These are phyloP conservation scores for Nemotelus pantherinus DNA, from an alignment of 2,888 invertebrate species.

Conservation along the genomic window DNA sequence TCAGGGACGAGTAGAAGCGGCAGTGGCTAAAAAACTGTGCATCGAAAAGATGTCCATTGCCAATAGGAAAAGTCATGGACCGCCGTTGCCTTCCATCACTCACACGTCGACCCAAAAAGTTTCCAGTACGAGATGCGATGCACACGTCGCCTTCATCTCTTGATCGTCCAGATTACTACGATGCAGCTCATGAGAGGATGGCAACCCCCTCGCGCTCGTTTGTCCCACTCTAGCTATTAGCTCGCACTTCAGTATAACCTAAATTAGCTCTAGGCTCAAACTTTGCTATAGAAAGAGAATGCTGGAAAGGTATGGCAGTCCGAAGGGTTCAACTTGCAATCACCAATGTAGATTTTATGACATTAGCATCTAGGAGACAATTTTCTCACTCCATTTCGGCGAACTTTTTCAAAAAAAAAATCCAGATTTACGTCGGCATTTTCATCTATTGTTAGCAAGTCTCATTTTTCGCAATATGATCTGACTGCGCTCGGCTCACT, in stretches of 20 bases:
- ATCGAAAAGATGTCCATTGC: slow-evolving; percentile 42
- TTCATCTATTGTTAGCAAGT: slow-evolving; percentile 36
- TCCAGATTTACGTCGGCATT: slow-evolving; percentile 34
- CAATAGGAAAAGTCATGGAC: slow-evolving; percentile 41
- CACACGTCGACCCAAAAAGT: slow-evolving; percentile 49
- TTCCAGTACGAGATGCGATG: slow-evolving; percentile 43
- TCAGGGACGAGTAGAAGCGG: slow-evolving; percentile 17
- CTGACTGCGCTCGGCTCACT: no score
- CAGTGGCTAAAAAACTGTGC: slow-evolving; percentile 33
- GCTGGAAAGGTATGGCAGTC: slow-evolving; percentile 20
- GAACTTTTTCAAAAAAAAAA: slow-evolving; percentile 13
- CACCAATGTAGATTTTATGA: background rate
- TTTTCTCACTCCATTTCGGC: slow-evolving; percentile 7
- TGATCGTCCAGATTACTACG: background rate
- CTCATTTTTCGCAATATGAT: background rate
- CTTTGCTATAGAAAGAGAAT: slow-evolving; percentile 42
- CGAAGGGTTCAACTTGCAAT: slow-evolving; percentile 35
- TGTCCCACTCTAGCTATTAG: background rate
- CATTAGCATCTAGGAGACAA: slow-evolving; percentile 14
- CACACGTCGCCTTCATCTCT: slow-evolving; percentile 39
- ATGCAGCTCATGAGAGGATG: no score
- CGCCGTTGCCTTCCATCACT: slow-evolving; percentile 41
- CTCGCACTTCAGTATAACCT: slow-evolving; percentile 45
- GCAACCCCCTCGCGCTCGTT: background rate
- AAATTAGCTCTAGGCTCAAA: slow-evolving; percentile 50